phyloP scores from a whole-genome alignment of 2,797 vertebrate genomes.

The Margarornis squamiger region DNA sequence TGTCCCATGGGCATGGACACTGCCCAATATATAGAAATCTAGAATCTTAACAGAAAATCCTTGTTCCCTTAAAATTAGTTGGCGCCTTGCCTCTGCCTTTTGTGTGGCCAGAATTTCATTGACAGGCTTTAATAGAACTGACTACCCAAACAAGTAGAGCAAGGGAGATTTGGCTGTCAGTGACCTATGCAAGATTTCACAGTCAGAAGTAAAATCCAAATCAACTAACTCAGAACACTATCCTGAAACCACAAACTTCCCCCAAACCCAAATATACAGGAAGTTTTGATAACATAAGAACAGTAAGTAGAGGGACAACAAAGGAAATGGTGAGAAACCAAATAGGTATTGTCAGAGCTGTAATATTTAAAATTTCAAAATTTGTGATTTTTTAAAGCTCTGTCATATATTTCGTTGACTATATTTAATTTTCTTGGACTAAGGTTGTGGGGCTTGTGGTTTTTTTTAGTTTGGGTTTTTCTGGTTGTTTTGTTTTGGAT shows the following conservation, averaged over 20 bases:
- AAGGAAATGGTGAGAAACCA: neutral
- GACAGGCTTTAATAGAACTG: neutral
- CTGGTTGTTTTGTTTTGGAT: neutral
- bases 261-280: neutral
- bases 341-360: neutral
- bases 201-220: slow-evolving; percentile 1
- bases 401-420: neutral
- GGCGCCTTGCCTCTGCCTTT: neutral
- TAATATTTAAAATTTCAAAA: neutral
- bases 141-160: neutral
- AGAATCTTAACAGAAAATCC: neutral
- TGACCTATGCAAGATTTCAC: neutral
- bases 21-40: no score
- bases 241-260: neutral
- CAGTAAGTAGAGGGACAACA: neutral
- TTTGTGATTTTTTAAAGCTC: neutral
- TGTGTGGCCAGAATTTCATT: neutral
- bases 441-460: neutral
- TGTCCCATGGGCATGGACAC: neutral
- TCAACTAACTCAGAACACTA: neutral
- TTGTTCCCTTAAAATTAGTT: neutral
- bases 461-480: neutral
- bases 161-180: neutral
- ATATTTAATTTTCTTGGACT: neutral
- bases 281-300: neutral